Percentiles rank a stretch among this genome's conserved stretches.
Conservation (phyloP, 2,888 invertebrate genomes). For the Anthophora plumipes region DNA sequence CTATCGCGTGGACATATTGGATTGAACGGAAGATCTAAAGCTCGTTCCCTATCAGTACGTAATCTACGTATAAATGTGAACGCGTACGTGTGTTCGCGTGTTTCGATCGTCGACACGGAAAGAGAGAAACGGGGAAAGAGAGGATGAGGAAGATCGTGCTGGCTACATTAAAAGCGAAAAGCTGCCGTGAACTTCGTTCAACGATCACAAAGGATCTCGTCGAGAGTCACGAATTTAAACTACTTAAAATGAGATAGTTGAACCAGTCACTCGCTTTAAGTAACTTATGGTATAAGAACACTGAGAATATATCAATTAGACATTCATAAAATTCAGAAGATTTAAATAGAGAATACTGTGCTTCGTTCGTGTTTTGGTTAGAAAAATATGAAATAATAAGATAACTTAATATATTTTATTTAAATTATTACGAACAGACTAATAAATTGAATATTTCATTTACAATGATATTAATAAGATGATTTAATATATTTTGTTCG, state of each 20-base stretch:
- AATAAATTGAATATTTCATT: no score
- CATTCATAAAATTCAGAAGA: background rate
- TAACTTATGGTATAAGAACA: background rate
- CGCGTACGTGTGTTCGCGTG: background rate
- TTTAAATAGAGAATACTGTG: background rate
- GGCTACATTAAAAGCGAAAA: background rate
- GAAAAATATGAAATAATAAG: background rate
- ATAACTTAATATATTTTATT: no score
- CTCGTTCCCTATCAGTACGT: constrained; percentile 40
- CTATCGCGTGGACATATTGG: constrained; percentile 58
- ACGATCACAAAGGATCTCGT: background rate
- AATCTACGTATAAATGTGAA: constrained; percentile 13
- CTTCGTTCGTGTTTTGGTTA: background rate
- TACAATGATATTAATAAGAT: no score
- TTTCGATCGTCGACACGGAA: constrained; percentile 11
- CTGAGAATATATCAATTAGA: background rate
- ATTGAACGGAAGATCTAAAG: constrained; percentile 47
- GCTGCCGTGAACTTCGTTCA: background rate
- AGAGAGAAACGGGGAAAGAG: background rate
- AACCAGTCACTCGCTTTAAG: background rate
- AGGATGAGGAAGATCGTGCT: background rate
- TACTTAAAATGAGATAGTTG: background rate
- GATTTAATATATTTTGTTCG: no score
- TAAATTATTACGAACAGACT: no score
- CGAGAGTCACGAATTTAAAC: background rate